These are phyloP conservation scores for Pelmatolapia mariae DNA, from an alignment of 2,113 vertebrate genomes.

Conservation along the genomic window DNA sequence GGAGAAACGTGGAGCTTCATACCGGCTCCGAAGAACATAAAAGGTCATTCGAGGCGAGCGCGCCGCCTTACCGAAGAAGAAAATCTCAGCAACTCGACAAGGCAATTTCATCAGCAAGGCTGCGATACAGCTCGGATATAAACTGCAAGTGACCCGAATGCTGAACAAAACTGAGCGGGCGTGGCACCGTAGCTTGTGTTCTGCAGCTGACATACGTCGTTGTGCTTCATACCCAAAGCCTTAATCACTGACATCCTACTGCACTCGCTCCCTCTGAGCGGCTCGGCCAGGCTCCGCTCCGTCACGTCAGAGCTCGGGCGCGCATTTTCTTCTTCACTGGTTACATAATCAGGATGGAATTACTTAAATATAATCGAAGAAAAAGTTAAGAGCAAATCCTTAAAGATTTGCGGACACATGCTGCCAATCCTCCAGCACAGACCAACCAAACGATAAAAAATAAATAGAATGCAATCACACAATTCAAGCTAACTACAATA, in stretches of 20 bases:
- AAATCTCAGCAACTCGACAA: not conserved
- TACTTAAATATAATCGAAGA: slow-evolving; percentile 54
- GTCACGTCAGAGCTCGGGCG: slow-evolving; percentile 28
- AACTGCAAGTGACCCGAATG: slow-evolving; percentile 47
- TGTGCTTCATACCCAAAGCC: slow-evolving; percentile 57
- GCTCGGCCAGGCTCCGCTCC: slow-evolving; percentile 52
- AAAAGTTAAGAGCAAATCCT: slow-evolving; percentile 46
- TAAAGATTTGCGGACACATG: slow-evolving; percentile 57
- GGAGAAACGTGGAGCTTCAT: slow-evolving; percentile 46
- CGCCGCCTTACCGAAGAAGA: not conserved
- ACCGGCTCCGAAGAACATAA: slow-evolving; percentile 10
- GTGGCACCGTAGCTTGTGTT: slow-evolving; percentile 33
- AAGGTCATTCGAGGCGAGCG: slow-evolving; percentile 13
- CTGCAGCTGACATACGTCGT: slow-evolving; percentile 35
- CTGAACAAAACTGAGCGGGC: slow-evolving; percentile 53
- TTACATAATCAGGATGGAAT: slow-evolving; percentile 63
- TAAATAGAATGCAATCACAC: slow-evolving; percentile 79
- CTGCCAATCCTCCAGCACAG: slow-evolving; percentile 74
- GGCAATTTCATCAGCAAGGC: slow-evolving; percentile 1
- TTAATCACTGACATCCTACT: slow-evolving; percentile 3
- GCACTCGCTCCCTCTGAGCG: not conserved
- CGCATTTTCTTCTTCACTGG: slow-evolving; percentile 39
- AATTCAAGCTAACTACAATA: slow-evolving; percentile 85
- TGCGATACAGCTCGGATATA: slow-evolving; percentile 1
- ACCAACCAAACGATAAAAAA: slow-evolving; percentile 72